These are phyloP conservation scores for Hydroisotoma schaefferi DNA, from an alignment of 2,888 invertebrate genomes.

Conservation along the genomic window DNA sequence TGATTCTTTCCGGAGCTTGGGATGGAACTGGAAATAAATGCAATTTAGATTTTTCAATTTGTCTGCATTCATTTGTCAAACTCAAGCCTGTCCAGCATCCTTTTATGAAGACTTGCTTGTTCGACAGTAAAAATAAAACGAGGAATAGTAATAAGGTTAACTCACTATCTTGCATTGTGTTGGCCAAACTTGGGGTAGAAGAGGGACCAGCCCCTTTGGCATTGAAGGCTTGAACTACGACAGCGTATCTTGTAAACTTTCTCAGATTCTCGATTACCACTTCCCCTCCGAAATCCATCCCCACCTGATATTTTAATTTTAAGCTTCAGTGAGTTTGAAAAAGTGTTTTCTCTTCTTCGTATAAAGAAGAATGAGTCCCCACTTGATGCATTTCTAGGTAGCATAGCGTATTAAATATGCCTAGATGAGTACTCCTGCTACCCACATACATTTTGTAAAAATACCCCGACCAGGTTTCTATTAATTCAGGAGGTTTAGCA, in stretches of 20 bases:
- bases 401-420: too few species aligned
- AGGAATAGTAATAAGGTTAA: not conserved
- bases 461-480: too few species aligned
- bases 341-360: not conserved
- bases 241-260: slow-evolving; percentile 50
- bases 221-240: slow-evolving; percentile 51
- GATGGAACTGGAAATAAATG: slow-evolving; percentile 60
- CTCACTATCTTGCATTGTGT: slow-evolving; percentile 50
- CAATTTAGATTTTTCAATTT: not conserved
- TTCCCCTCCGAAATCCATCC: slow-evolving; percentile 42
- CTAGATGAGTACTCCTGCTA: too few species aligned
- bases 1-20: slow-evolving; percentile 63
- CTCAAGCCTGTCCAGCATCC: not conserved
- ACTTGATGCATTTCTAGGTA: slow-evolving; percentile 1
- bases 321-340: slow-evolving; percentile 30
- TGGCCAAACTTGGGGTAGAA: slow-evolving; percentile 45
- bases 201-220: slow-evolving; percentile 50
- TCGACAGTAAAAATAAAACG: not conserved
- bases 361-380: slow-evolving; percentile 3
- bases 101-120: not conserved
- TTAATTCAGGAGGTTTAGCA: too few species aligned
- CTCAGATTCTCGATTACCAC: slow-evolving; percentile 46
- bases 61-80: not conserved
- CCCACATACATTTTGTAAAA: too few species aligned
- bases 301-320: slow-evolving; percentile 35